Evolutionary conservation across 2,797 vertebrate species (phyloP).

Genomic region (Kryptolebias ocellatus): DNA sequence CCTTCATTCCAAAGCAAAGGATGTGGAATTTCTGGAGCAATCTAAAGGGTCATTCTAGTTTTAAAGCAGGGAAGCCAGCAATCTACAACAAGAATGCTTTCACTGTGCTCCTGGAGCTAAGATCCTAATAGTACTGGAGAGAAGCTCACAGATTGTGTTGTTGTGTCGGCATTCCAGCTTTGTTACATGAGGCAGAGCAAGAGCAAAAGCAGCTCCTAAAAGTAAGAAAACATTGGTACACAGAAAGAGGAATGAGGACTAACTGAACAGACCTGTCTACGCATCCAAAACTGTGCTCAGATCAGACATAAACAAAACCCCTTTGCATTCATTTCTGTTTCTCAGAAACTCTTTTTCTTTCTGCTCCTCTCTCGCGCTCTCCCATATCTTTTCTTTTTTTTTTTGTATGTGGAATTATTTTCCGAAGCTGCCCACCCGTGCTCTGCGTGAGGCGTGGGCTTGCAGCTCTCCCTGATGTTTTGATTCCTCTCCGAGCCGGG

Average conservation of each 20-base stretch:
- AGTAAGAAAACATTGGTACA: constrained; percentile 53
- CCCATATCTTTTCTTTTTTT: not conserved
- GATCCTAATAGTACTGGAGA: not conserved
- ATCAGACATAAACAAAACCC: constrained; percentile 65
- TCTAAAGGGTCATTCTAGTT: constrained; percentile 47
- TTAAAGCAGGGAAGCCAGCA: constrained; percentile 54
- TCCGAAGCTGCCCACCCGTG: constrained; percentile 66
- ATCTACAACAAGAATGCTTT: constrained; percentile 35
- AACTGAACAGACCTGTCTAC: constrained; percentile 76
- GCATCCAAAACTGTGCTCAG: constrained; percentile 46
- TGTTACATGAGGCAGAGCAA: constrained; percentile 25
- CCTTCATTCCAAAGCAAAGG: constrained; percentile 66
- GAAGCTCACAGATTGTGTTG: constrained; percentile 15
- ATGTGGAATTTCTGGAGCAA: constrained; percentile 70
- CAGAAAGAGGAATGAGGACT: constrained; percentile 69
- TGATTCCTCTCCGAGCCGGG: constrained; percentile 56
- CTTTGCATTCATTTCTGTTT: constrained; percentile 68
- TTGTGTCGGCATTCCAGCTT: constrained; percentile 45
- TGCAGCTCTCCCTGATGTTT: constrained; percentile 62
- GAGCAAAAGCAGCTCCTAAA: constrained; percentile 23
- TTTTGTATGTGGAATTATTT: constrained; percentile 59
- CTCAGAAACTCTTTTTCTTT: constrained; percentile 69
- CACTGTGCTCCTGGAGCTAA: constrained; percentile 1
- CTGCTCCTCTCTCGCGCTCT: constrained; percentile 36
- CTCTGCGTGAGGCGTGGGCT: constrained; percentile 61